These are phyloP conservation scores for Anabas testudineus DNA, from an alignment of 2,797 vertebrate genomes.

Conservation along the genomic window DNA sequence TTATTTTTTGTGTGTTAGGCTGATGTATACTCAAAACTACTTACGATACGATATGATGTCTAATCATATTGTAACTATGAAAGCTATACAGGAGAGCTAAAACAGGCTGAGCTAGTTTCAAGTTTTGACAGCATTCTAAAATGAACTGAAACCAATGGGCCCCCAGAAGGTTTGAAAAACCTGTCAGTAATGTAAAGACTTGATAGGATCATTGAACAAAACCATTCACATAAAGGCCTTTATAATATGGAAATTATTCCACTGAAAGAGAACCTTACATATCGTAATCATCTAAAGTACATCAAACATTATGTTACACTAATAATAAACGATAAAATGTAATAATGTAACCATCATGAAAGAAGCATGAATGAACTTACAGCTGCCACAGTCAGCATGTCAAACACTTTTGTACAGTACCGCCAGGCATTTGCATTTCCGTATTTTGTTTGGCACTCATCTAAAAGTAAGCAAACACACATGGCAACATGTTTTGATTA, in stretches of 20 bases:
- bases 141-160: background rate
- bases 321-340: too few relatives aligned
- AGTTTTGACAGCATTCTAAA: background rate
- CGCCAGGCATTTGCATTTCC: conserved; percentile 98
- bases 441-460: conserved; percentile 98
- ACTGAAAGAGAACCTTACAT: background rate
- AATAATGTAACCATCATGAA: background rate
- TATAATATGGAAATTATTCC: background rate
- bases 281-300: background rate
- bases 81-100: too few relatives aligned
- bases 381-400: conserved; percentile 97
- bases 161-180: background rate
- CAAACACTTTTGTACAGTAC: conserved; percentile 98
- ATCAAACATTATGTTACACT: background rate
- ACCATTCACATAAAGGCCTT: background rate
- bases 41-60: too few relatives aligned
- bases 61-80: too few relatives aligned
- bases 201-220: too few relatives aligned
- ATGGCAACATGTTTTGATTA: background rate
- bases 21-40: too few relatives aligned
- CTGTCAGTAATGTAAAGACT: too few relatives aligned
- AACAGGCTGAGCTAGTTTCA: background rate
- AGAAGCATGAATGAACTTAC: conserved; percentile 82
- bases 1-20: too few relatives aligned
- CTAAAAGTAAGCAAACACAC: conserved; percentile 74